Evolutionary conservation across 2,888 invertebrate genomes (phyloP).

Genomic region (Phasia obesa): DNA sequence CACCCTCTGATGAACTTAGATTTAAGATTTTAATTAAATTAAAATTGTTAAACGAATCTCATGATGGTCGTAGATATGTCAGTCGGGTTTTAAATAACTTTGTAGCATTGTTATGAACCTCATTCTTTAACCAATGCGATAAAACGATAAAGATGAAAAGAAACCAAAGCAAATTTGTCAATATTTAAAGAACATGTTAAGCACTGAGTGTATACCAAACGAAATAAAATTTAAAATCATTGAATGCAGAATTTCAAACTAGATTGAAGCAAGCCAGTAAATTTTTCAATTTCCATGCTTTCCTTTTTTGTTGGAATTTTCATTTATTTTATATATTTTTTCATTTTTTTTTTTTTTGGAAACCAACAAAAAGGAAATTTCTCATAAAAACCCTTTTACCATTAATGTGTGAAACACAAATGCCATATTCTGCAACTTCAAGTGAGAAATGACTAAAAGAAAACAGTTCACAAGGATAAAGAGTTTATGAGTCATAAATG

Average conservation of each 20-base stretch:
- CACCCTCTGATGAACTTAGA: no score
- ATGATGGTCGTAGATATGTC: no score
- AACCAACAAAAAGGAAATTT: conserved; percentile 27
- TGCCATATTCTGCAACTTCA: neutral
- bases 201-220: no score
- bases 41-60: no score
- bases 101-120: no score
- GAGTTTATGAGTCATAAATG: conserved; percentile 52
- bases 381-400: conserved; percentile 13
- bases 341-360: neutral
- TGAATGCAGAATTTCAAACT: neutral
- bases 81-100: no score
- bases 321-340: neutral
- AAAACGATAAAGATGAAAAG: neutral
- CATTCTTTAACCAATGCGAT: neutral
- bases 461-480: conserved; percentile 1
- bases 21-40: no score
- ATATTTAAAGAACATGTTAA: neutral
- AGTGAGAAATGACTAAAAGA: neutral
- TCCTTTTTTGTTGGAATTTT: no score
- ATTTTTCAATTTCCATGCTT: no score
- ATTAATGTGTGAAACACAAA: conserved; percentile 11
- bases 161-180: conserved; percentile 7
- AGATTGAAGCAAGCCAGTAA: no score
- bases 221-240: neutral